These are phyloP conservation scores for Cancer borealis DNA, from an alignment of 2,888 invertebrate genomes.

Conservation along the genomic window DNA sequence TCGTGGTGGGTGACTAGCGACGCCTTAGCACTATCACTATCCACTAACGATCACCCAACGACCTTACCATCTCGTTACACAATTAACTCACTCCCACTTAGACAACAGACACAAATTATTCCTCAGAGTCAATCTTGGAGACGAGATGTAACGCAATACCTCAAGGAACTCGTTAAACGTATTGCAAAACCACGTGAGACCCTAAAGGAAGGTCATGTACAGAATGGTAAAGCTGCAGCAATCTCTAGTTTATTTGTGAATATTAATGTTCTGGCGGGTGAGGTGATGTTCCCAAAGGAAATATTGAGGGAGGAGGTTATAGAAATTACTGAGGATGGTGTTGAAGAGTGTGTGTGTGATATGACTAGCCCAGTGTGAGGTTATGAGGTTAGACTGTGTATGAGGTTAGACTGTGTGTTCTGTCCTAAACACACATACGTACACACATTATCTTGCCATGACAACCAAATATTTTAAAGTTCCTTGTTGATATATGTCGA, in stretches of 20 bases:
- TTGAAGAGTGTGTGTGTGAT: not conserved
- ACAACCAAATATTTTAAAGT: no score
- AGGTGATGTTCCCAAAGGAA: not conserved
- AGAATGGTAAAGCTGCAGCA: not conserved
- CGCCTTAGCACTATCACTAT: slow-evolving; percentile 47
- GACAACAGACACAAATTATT: not conserved
- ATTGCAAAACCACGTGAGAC: not conserved
- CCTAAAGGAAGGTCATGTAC: not conserved
- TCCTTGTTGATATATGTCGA: no score
- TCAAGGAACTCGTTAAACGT: not conserved
- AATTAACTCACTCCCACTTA: not conserved
- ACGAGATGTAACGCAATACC: not conserved
- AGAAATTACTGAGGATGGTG: not conserved
- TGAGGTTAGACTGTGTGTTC: no score
- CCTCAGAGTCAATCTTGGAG: not conserved
- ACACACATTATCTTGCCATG: not conserved
- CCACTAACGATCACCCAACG: not conserved
- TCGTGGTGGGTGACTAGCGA: slow-evolving; percentile 69
- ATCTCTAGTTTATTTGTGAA: not conserved
- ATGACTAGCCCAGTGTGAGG: not conserved
- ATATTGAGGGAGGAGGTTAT: not conserved
- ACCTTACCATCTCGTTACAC: not conserved
- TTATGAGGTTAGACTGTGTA: not conserved
- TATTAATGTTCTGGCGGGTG: not conserved
- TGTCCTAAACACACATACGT: not conserved